Percentiles rank a stretch among this genome's conserved stretches.
These are phyloP conservation scores for Circaetus gallicus DNA, from an alignment of 2,113 vertebrate genomes.

Conservation along the genomic window DNA sequence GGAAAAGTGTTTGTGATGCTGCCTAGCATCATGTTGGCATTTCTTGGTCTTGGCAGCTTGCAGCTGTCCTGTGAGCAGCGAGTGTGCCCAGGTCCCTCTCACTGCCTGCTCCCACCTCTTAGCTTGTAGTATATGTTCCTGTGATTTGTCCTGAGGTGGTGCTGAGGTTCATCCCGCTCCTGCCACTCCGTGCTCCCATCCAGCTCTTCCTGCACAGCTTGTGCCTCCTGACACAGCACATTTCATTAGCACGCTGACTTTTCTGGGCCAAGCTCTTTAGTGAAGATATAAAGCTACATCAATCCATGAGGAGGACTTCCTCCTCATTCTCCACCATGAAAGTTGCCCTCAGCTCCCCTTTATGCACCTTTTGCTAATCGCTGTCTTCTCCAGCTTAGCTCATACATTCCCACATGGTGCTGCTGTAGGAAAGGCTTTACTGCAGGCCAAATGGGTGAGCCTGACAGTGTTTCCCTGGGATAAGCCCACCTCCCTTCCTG, in stretches of 20 bases:
- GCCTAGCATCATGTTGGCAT: fast-evolving
- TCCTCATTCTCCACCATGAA: background rate
- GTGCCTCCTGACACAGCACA: background rate
- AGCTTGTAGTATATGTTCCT: background rate
- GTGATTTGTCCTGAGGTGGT: background rate
- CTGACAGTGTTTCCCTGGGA: background rate
- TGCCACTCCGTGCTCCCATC: background rate
- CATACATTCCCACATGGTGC: background rate
- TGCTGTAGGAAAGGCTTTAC: background rate
- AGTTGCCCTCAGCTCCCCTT: background rate
- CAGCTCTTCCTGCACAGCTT: background rate
- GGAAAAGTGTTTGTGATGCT: background rate
- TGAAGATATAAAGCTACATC: background rate
- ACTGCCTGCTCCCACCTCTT: background rate
- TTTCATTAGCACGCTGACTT: background rate
- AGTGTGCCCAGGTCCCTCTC: background rate
- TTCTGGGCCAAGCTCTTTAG: background rate
- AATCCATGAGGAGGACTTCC: background rate
- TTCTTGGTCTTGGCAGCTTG: background rate
- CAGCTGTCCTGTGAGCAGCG: background rate
- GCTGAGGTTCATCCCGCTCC: background rate
- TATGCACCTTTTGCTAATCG: background rate
- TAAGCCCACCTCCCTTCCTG: background rate
- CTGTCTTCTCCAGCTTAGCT: background rate
- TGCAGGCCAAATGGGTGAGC: background rate